Evolutionary conservation across 2,888 invertebrate species (phyloP).

Genomic region (Ormyrus nitidulus): DNA sequence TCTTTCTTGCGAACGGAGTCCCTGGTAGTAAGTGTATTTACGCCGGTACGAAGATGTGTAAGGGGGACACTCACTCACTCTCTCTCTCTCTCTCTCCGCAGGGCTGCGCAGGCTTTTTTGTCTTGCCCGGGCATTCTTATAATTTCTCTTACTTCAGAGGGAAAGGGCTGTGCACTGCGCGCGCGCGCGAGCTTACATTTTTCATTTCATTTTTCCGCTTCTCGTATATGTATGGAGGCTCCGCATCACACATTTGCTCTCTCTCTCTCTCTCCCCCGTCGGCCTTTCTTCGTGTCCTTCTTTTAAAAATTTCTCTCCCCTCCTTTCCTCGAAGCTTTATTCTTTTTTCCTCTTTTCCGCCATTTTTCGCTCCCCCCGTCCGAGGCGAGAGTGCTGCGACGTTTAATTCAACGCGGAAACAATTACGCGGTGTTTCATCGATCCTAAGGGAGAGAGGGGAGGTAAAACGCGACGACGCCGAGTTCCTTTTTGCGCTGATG

Average conservation of each 20-base stretch:
- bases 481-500: slow-evolving; percentile 35
- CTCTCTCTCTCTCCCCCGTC: no score
- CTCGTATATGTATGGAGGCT: no score
- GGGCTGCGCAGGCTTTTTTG: not conserved
- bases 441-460: slow-evolving; percentile 9
- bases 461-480: slow-evolving; percentile 1
- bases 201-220: not conserved
- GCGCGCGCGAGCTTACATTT: not conserved
- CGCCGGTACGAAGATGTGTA: no score
- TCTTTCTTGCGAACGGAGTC: not conserved
- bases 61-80: no score
- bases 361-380: no score
- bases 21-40: no score
- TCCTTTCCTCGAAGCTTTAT: no score
- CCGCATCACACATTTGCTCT: not conserved
- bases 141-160: slow-evolving; percentile 1
- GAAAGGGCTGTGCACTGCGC: not conserved
- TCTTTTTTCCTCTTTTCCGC: no score
- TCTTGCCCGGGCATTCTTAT: not conserved
- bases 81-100: not conserved
- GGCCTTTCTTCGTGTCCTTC: no score
- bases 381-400: not conserved
- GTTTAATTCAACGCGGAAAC: slow-evolving; percentile 50
- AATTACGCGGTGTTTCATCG: slow-evolving; percentile 45
- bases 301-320: no score